Conservation (phyloP, 2,797 vertebrate genomes). For the Bovichtus diacanthus region DNA sequence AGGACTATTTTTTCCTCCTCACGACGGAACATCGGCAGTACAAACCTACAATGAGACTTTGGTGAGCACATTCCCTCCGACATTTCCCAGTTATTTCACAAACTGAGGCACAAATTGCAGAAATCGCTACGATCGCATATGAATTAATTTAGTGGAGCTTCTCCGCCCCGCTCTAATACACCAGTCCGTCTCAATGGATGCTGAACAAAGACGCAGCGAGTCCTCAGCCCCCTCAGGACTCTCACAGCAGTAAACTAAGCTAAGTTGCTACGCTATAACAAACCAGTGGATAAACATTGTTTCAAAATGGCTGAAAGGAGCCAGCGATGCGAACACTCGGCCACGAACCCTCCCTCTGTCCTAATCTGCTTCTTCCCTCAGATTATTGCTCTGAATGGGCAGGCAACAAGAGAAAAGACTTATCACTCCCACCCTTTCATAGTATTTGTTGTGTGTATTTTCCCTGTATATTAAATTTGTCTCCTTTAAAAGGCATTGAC, state of each 20-base stretch:
- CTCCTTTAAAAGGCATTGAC: conserved; percentile 66
- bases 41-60: neutral
- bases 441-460: conserved; percentile 77
- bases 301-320: conserved; percentile 81
- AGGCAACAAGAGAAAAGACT: conserved; percentile 71
- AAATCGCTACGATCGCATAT: conserved; percentile 28
- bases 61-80: neutral
- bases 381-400: conserved; percentile 79
- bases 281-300: conserved; percentile 78
- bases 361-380: conserved; percentile 79
- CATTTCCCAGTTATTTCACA: conserved; percentile 9
- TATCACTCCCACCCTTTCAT: conserved; percentile 76
- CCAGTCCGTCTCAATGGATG: conserved; percentile 48
- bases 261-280: conserved; percentile 68
- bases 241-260: conserved; percentile 69
- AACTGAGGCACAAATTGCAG: neutral
- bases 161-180: conserved; percentile 33
- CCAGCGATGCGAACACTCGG: conserved; percentile 76
- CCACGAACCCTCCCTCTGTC: conserved; percentile 66
- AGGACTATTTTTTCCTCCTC: neutral
- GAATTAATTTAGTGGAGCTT: conserved; percentile 32
- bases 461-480: conserved; percentile 82
- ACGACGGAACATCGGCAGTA: neutral
- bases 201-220: conserved; percentile 74
- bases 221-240: conserved; percentile 55